Conservation (phyloP, 1,140 invertebrate genomes). For the Heliothis virescens region DNA sequence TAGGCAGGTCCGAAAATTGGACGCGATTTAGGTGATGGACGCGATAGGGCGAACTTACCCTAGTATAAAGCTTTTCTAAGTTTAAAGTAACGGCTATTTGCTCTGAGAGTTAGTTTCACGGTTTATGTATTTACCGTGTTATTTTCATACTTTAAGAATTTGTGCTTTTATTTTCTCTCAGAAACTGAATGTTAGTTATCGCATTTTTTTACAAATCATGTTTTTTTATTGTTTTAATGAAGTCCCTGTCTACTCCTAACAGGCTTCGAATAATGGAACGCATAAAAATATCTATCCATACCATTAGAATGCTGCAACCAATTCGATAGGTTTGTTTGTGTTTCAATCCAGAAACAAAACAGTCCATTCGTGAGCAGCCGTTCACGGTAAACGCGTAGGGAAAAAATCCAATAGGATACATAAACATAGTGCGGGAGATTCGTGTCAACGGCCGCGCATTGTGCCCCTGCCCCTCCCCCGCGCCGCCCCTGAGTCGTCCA, state of each 20-base stretch:
- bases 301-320: slow-evolving; percentile 3
- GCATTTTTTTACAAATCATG: too few relatives aligned
- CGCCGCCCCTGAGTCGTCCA: slow-evolving; percentile 44
- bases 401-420: slow-evolving; percentile 80
- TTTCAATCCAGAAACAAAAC: slow-evolving; percentile 70
- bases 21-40: too few relatives aligned
- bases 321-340: slow-evolving; percentile 50
- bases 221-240: too few relatives aligned
- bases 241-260: not conserved
- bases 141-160: too few relatives aligned
- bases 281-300: slow-evolving; percentile 19
- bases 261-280: not conserved
- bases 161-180: too few relatives aligned
- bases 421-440: slow-evolving; percentile 79
- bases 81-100: not conserved
- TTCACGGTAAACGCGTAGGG: slow-evolving; percentile 69
- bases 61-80: too few relatives aligned
- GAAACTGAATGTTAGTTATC: too few relatives aligned
- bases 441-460: slow-evolving; percentile 81
- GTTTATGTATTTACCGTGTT: not conserved
- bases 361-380: slow-evolving; percentile 68
- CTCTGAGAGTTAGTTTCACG: not conserved
- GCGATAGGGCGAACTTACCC: too few relatives aligned
- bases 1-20: too few relatives aligned
- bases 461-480: slow-evolving; percentile 59